Conservation (phyloP, 2,797 vertebrate genomes). For the Dicrostonyx torquatus region DNA sequence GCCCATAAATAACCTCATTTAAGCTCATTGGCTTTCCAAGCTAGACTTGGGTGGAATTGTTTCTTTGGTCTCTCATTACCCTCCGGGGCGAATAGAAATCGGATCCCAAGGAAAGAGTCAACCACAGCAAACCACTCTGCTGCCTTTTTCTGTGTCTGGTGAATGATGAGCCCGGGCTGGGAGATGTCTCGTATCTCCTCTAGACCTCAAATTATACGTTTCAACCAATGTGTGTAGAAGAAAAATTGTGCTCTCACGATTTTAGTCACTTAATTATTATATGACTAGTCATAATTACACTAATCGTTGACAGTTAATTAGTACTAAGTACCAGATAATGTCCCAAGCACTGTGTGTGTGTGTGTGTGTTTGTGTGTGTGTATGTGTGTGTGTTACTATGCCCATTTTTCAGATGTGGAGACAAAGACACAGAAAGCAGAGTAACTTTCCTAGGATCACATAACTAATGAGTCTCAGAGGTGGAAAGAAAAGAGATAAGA, state of each 20-base stretch:
- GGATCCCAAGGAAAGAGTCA: background rate
- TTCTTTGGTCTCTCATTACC: background rate
- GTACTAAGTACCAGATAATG: conserved; percentile 4
- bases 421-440: conserved; percentile 5
- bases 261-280: conserved; percentile 46
- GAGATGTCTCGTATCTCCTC: background rate
- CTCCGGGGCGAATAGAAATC: background rate
- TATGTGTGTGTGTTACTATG: background rate
- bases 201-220: conserved; percentile 36
- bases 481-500: background rate
- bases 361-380: background rate
- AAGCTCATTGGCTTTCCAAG: background rate
- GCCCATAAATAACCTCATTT: too few species aligned
- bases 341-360: background rate
- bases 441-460: background rate
- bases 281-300: conserved; percentile 52
- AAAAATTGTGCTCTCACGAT: conserved; percentile 40
- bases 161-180: background rate
- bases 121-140: background rate
- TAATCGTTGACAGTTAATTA: conserved; percentile 44
- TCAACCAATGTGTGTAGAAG: background rate
- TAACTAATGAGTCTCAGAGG: background rate
- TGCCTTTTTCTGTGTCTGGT: background rate
- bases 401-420: conserved; percentile 28
- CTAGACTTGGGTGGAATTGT: background rate